Base-by-base conservation (phyloP, 1,140 invertebrate species). In the Bathynomus jamesi region DNA sequence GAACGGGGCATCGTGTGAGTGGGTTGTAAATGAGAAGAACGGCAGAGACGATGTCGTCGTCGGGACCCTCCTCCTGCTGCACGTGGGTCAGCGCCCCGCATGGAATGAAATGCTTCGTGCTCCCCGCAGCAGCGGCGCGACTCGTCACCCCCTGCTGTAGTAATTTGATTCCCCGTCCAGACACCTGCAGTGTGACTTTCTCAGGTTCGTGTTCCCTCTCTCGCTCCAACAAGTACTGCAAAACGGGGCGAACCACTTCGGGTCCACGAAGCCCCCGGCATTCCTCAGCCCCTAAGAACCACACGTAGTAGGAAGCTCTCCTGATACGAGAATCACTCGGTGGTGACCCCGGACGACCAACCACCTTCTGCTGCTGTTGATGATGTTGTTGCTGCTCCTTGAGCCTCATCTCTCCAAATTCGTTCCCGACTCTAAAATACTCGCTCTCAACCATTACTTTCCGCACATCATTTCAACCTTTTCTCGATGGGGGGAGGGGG, bases 281-380 rank as follows among this genome's bases (percentile, higher is more conserved):
- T 84, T 98, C 95, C 84, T 95, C 92, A 77, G 95, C 94, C 25
- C 96, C 96, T 76, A 99, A 86, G 84, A 98, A 98, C 92, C 95
- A 96, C 62, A 98, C 95, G 83, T 99, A 99, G 83, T 96, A 98
- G 7, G 32, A 40, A 40, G 32, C 32, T 17, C 32, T 40, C 17
- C 32, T 7, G 17, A 40, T 40, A 40, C 32, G 32, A 17, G 32
- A 40, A 40, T 40, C 32, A 40, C 7, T 40, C 7, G 32, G 17
- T 7, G 32, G 17, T 40, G 32, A 40, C 32, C 32, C 32, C 32
- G 32, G 17, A 8, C 32, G 32, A 17, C 32, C 32, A 40, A 40
- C 7, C 7, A 40, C 32, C 32, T 40, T 40, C 32, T 7, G 17
- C 32, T 40, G 32, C 32, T 40, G n/a, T n/a, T n/a, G n/a, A n/a